A percentile compares a stretch with the other conserved stretches of the same genome.
phyloP scores from a whole-genome alignment of 2,888 invertebrate genomes.

The Neelides folsomi region DNA sequence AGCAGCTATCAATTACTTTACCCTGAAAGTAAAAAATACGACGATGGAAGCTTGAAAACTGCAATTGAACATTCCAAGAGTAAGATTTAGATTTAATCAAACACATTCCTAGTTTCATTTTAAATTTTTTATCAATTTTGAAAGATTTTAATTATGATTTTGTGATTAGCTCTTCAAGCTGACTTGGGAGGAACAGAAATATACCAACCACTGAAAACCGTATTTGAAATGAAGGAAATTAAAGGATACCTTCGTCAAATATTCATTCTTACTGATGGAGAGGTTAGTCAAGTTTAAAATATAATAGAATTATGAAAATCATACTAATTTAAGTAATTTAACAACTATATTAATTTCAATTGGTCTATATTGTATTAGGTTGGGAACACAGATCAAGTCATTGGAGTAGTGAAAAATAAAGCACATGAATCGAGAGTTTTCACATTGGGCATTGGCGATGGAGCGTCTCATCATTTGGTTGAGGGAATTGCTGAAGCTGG shows the following conservation, averaged over 20 bases:
- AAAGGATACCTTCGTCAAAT: constrained; percentile 34
- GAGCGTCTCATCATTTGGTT: constrained; percentile 36
- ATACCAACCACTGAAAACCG: constrained; percentile 32
- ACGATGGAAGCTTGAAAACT: constrained; percentile 29
- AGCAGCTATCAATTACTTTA: constrained; percentile 33
- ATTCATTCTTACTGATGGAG: constrained; percentile 38
- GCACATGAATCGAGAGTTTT: constrained; percentile 34
- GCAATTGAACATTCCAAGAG: constrained; percentile 19
- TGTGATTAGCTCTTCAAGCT: constrained; percentile 30
- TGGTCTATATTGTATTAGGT: constrained; percentile 17
- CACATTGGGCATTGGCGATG: constrained; percentile 36
- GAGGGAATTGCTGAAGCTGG: constrained; percentile 37
- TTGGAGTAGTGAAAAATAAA: constrained; percentile 33
- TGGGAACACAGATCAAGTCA: constrained; percentile 35
- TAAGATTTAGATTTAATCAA: constrained; percentile 8
- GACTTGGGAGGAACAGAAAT: constrained; percentile 37
- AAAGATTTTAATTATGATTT: constrained; percentile 1
- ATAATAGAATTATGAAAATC: too few species aligned
- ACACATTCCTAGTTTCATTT: background rate
- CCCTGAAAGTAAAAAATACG: constrained; percentile 31
- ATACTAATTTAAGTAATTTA: background rate
- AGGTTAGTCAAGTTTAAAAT: constrained; percentile 31
- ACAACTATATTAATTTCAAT: constrained; percentile 1
- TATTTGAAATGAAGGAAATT: constrained; percentile 27
- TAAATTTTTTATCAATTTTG: background rate